Evolutionary conservation across 1,140 invertebrate genomes (phyloP), one percentile per base, ranked within the genome.

Genomic region (Brachionus calyciflorus): DNA sequence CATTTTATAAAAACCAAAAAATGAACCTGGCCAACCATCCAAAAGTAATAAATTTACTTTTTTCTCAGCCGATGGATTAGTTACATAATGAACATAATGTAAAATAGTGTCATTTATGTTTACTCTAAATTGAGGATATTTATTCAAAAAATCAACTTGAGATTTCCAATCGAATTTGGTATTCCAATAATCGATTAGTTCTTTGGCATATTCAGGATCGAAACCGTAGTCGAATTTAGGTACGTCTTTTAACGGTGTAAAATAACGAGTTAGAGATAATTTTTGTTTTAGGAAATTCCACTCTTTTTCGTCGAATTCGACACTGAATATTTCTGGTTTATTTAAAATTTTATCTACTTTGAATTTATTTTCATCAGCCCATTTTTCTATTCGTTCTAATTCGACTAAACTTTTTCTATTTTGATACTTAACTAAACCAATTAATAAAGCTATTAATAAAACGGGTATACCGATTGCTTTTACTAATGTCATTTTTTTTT

Each of bases 1-100:
- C 0, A 92, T 86, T 80, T 92, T 90, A 78, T 91, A 91, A 82
- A 94, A 94, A 83, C 95, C 92, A 9, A 90, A 86, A 2, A 94
- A 87, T 0, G 91, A 92, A 1, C 48, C 92, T 2, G 93, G 93
- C 93, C 93, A 96, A 14, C 93, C 93, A 81, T 96, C 93, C 3
- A 92, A 79, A 0, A 96, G 26, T 0, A 95, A 80, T 21, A 93
- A 49, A 2, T 90, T 78, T 0, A 89, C 75, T 0, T 88, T 76
- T 53, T 78, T 78, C 53, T 73, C 2, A 21, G 26, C 30, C 12
- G 17, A 17, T 14, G 21, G 21, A n/a, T 77, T 90, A 9, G 88
- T 87, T 79, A 81, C 88, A 86, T 0, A 86, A 80, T 80, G 80
- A 6, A 81, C 46, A 79, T 83, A 84, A 82, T 93, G 91, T 55